phyloP scores from a whole-genome alignment of 2,113 vertebrate genomes.

The Probosciger aterrimus region DNA sequence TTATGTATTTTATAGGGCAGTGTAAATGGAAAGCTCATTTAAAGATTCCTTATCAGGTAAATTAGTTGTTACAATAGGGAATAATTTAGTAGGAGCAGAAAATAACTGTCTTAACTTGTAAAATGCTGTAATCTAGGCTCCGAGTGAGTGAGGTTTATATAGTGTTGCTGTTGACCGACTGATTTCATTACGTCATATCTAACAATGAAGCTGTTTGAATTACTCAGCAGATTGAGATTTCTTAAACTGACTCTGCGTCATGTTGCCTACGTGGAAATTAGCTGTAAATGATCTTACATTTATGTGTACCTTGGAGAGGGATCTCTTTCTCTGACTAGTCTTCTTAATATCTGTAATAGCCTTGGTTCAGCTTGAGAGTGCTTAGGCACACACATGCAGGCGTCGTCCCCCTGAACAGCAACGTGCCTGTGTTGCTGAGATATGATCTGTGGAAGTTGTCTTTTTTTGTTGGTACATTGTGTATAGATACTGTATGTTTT shows the following conservation, averaged over 20 bases:
- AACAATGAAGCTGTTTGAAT: background rate
- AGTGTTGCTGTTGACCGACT: background rate
- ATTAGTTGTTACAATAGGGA: background rate
- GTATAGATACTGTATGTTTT: background rate
- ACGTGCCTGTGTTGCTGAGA: background rate
- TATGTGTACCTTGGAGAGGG: background rate
- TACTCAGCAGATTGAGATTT: background rate
- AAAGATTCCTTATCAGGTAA: background rate
- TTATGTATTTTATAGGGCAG: background rate
- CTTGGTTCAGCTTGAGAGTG: background rate
- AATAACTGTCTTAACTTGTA: background rate
- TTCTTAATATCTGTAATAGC: background rate
- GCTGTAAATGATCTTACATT: background rate
- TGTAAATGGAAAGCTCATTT: background rate
- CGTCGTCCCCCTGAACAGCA: accelerated
- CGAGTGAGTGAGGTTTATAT: background rate
- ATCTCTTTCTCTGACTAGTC: background rate
- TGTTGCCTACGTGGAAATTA: background rate
- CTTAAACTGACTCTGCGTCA: background rate
- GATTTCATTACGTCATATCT: background rate
- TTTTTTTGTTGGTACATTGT: background rate
- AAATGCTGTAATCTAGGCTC: background rate
- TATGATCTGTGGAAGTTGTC: background rate
- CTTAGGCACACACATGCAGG: accelerated
- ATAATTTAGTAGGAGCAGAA: background rate